Conservation (phyloP, 2,888 invertebrate genomes). For the Epistrophe eligans region DNA sequence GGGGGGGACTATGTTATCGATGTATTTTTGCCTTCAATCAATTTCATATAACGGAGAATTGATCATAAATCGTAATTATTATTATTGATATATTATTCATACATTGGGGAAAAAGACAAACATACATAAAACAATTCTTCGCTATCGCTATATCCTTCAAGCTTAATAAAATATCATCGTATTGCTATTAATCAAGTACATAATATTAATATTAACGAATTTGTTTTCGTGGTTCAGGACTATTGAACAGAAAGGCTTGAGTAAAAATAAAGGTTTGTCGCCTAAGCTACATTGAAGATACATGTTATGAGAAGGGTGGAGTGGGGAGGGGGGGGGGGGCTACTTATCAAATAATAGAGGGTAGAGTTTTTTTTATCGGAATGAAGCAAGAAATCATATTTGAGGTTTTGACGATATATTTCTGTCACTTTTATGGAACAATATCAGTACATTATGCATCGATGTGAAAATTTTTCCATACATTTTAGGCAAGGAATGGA, state of each 20-base stretch:
- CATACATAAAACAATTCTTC: conserved; percentile 30
- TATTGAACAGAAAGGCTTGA: conserved; percentile 12
- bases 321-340: not conserved
- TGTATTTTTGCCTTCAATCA: conserved; percentile 64
- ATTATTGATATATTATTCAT: conserved; percentile 69
- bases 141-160: conserved; percentile 2
- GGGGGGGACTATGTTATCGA: not conserved
- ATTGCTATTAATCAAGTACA: conserved; percentile 56
- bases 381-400: not conserved
- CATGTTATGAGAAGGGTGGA: not conserved
- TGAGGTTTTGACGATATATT: not conserved
- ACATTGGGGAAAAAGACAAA: too few species aligned
- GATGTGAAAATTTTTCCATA: too few species aligned
- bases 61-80: conserved; percentile 74
- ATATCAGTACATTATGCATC: too few species aligned
- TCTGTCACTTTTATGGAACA: not conserved
- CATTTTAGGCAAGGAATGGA: too few species aligned
- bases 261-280: conserved; percentile 33
- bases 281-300: conserved; percentile 28
- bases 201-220: not conserved
- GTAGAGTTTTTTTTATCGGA: not conserved
- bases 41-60: conserved; percentile 55
- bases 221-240: conserved; percentile 36
- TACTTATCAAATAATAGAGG: not conserved
- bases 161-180: conserved; percentile 55